Evolutionary conservation across 2,888 invertebrate species (phyloP).

Genomic region (Meloe dianella): DNA sequence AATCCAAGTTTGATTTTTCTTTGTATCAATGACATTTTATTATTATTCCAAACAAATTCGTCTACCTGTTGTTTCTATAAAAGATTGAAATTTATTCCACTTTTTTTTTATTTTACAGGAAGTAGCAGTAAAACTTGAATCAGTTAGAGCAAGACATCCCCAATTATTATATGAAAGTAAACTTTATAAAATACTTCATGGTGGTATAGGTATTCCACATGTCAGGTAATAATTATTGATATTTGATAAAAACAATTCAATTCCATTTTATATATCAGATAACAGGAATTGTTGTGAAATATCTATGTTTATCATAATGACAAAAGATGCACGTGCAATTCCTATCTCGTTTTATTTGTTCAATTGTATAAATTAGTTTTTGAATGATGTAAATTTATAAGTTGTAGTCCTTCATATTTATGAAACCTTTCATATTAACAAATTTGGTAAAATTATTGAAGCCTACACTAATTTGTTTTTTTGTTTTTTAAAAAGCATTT

Average conservation of each 20-base stretch:
- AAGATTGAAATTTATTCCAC: neutral
- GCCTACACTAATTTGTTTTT: neutral
- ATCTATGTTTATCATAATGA: neutral
- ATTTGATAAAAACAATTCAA: too few relatives aligned
- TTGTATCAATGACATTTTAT: slow-evolving; percentile 8
- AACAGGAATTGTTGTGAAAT: neutral
- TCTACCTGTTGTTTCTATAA: slow-evolving; percentile 5
- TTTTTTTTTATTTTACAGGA: slow-evolving; percentile 69
- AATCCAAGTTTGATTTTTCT: too few relatives aligned
- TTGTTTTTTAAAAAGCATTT: too few relatives aligned
- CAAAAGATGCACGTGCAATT: neutral
- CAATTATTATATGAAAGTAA: slow-evolving; percentile 99
- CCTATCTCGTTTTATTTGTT: neutral
- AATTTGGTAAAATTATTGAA: slow-evolving; percentile 6
- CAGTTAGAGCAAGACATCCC: slow-evolving; percentile 94
- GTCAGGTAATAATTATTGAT: slow-evolving; percentile 72
- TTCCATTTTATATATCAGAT: too few relatives aligned
- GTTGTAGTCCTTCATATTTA: neutral
- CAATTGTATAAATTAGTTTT: neutral
- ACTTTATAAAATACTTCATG: slow-evolving; percentile 97
- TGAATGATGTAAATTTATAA: neutral
- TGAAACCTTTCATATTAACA: slow-evolving; percentile 1
- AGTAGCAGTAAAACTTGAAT: slow-evolving; percentile 99
- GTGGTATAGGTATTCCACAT: slow-evolving; percentile 95
- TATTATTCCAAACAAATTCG: too few relatives aligned